Evolutionary conservation across 2,113 vertebrate species (phyloP), one percentile per base, ranked within the genome.

Genomic region (Eolophus roseicapilla): DNA sequence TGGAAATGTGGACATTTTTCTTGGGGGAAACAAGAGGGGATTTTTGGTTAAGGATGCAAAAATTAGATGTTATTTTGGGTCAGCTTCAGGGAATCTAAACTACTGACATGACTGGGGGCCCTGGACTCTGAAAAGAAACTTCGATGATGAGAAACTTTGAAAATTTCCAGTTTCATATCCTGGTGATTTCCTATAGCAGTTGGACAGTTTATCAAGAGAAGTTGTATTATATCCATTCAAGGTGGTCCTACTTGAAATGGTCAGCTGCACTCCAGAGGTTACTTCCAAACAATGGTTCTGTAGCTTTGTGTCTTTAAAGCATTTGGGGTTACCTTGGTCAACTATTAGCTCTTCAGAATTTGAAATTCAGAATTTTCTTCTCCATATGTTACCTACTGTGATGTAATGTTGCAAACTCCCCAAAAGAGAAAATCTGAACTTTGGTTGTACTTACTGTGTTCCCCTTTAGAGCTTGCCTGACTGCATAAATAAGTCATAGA

Each of bases 21-120:
- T 81, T 59, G 60, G 6, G 3, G 17, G 21, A 37, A 74, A 67
- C 3, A 47, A 59, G 41, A 33, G 7, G 6, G 1, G 0, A 9
- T 27, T 73, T 70, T 70, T 73, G 3, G 6, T 53, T 71, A 74
- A 81, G 13, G 16, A 15, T 50, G 10, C 25, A 9, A 74, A 64
- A 81, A 44, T 63, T n/a, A 63, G 12, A 15, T 67, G 86, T 89
- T 46, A n/a, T 8, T 9, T 83, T 2, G 0, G 9, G 4, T 64
- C 17, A 65, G 17, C 19, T 87, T 92, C 50, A 78, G 46, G 39
- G 9, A 83, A 59, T 63, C n/a, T 20, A 39, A 78, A 44, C 14
- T 7, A 7, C 49, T 63, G 55, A 27, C 5, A 49, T 59, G 17
- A 15, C 0, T 49, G 33, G 20, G 20, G 21, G 2, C 12, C 74